Percentiles rank a stretch among this genome's conserved stretches.
Evolutionary conservation across 1,140 invertebrate genomes (phyloP).

Genomic region (Charaxes varanes): DNA sequence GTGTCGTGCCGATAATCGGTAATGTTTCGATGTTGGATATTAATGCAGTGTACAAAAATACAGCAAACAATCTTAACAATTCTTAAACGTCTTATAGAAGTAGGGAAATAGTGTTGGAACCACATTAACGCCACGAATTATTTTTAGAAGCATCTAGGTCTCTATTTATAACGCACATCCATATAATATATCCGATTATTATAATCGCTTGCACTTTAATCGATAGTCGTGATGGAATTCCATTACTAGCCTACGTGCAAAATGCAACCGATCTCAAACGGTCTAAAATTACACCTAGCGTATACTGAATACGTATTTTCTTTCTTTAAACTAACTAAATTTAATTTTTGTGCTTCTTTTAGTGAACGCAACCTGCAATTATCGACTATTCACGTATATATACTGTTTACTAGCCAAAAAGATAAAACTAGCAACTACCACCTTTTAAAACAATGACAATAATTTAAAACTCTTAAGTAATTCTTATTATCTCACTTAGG

Average conservation of each 20-base stretch:
- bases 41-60: slow-evolving; percentile 53
- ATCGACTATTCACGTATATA: slow-evolving; percentile 59
- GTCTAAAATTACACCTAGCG: slow-evolving; percentile 61
- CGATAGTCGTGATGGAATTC: slow-evolving; percentile 13
- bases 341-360: slow-evolving; percentile 41
- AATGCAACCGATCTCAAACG: slow-evolving; percentile 28
- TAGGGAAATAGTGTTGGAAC: slow-evolving; percentile 35
- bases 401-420: slow-evolving; percentile 58
- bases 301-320: slow-evolving; percentile 68
- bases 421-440: slow-evolving; percentile 67
- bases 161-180: slow-evolving; percentile 60
- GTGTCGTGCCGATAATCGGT: slow-evolving; percentile 15
- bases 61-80: slow-evolving; percentile 44
- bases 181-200: slow-evolving; percentile 45
- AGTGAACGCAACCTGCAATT: slow-evolving; percentile 45
- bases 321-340: slow-evolving; percentile 64
- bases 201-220: slow-evolving; percentile 25
- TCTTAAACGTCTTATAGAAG: slow-evolving; percentile 28
- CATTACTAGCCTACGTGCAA: slow-evolving; percentile 20
- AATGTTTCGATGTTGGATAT: slow-evolving; percentile 8
- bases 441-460: slow-evolving; percentile 65
- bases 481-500: slow-evolving; percentile 70
- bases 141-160: slow-evolving; percentile 59
- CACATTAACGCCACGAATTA: slow-evolving; percentile 46
- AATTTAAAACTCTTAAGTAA: slow-evolving; percentile 70